phyloP scores from a whole-genome alignment of 2,888 invertebrate species.

The Drosophila colorata region DNA sequence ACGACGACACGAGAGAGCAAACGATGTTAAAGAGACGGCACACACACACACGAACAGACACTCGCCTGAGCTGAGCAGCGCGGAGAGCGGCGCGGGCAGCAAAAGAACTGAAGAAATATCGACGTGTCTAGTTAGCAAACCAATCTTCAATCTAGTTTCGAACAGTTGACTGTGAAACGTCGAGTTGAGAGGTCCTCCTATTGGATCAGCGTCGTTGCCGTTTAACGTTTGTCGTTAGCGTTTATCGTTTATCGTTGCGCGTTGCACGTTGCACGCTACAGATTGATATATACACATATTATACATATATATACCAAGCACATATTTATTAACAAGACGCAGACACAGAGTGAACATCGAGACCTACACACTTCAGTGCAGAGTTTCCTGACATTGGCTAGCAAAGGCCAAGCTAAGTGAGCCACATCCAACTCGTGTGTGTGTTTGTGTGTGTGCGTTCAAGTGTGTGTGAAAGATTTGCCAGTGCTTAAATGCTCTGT shows the following conservation, averaged over 20 bases:
- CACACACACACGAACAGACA: constrained; percentile 32
- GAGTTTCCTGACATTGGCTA: constrained; percentile 19
- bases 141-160: constrained; percentile 85
- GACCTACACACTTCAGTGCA: constrained; percentile 7
- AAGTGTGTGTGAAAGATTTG: constrained; percentile 16
- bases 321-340: constrained; percentile 40
- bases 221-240: constrained; percentile 18
- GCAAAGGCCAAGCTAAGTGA: no score
- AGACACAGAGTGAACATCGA: constrained; percentile 36
- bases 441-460: constrained; percentile 14
- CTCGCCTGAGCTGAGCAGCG: constrained; percentile 44
- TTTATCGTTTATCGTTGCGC: constrained; percentile 34
- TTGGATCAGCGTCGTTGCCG: constrained; percentile 75
- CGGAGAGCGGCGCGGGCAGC: constrained; percentile 60
- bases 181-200: constrained; percentile 83
- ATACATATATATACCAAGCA: constrained; percentile 1
- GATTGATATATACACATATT: constrained; percentile 8
- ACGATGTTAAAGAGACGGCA: constrained; percentile 67
- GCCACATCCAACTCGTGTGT: background rate
- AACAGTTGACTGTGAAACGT: constrained; percentile 85
- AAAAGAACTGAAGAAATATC: constrained; percentile 84
- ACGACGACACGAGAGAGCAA: constrained; percentile 67
- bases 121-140: constrained; percentile 86
- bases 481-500: constrained; percentile 83
- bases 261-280: constrained; percentile 24